These are phyloP conservation scores for Ascidia mentula DNA, from an alignment of 23 tunicate genomes.

Conservation along the genomic window DNA sequence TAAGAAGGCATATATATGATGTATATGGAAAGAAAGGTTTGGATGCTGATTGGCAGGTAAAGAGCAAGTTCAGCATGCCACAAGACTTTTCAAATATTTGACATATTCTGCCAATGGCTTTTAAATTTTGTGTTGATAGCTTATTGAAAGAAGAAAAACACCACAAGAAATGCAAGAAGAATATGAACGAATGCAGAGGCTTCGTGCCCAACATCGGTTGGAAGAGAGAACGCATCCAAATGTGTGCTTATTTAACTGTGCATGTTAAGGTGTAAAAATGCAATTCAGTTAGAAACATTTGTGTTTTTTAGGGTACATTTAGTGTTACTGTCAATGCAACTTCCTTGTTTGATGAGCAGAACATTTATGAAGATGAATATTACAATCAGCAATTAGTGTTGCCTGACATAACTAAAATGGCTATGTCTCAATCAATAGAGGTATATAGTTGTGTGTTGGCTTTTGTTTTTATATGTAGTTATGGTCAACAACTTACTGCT, in stretches of 20 bases:
- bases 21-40: constrained; percentile 80
- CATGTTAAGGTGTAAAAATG: too few species aligned
- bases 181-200: constrained; percentile 74
- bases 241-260: too few species aligned
- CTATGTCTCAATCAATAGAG: constrained; percentile 62
- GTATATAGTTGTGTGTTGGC: too few species aligned
- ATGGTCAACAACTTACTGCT: too few species aligned
- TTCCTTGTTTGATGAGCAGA: constrained; percentile 58
- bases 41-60: constrained; percentile 95
- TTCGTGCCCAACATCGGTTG: constrained; percentile 57
- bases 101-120: background rate
- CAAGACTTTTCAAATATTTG: too few species aligned
- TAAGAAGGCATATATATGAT: constrained; percentile 78
- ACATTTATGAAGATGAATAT: constrained; percentile 51
- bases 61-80: background rate
- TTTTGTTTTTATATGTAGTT: too few species aligned
- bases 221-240: constrained; percentile 82
- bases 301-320: constrained; percentile 61
- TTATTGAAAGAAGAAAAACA: constrained; percentile 76
- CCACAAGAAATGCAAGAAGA: constrained; percentile 85
- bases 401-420: constrained; percentile 71
- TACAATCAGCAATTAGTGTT: constrained; percentile 58
- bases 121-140: constrained; percentile 27
- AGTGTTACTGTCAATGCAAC: constrained; percentile 73
- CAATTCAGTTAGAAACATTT: too few species aligned